Evolutionary conservation across 2,888 invertebrate genomes (phyloP), one percentile per base, ranked within the genome.

Genomic region (Lottia gigantea): DNA sequence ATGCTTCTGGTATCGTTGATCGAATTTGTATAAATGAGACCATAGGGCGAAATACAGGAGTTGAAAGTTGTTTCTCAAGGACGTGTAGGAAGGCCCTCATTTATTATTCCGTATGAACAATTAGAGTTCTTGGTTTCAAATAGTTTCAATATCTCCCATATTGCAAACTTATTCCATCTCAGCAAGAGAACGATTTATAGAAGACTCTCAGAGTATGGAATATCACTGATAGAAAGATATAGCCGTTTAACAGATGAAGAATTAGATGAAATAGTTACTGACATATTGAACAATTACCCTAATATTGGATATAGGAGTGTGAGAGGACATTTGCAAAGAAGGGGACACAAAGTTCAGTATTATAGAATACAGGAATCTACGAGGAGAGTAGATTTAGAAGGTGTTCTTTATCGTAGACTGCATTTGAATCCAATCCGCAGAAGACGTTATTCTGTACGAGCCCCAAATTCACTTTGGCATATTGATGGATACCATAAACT

Each of bases 221-320:
- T 1, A n/a, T 49, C 49, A 49, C 19, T 49, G 19, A 49, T n/a
- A n/a, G 49, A 49, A 16, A 49, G 19, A 49, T 49, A 49, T 49
- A 49, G 49, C 19, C 49, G 19, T 49, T n/a, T 49, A n/a, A n/a
- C 49, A 7, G 19, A 49, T 49, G n/a, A 49, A n/a, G 49, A 49
- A 19, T 19, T 49, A 49, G 49, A 49, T 49, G 49, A 49, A 49
- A 49, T 49, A 49, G 49, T 49, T n/a, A 49, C 19, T 49, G 49
- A 49, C 6, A 16, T n/a, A n/a, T 19, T 49, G 16, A 49, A 11
- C 19, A 49, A 49, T 19, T 49, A n/a, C 12, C 49, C 49, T 8
- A 49, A 49, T 49, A 49, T 49, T n/a, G 49, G 49, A 19, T 49
- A 49, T 49, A 16, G 49, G 19, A 49, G 49, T 49, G 19, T 11